These are phyloP conservation scores for Ormyrus nitidulus DNA, from an alignment of 2,888 invertebrate genomes.

Conservation along the genomic window DNA sequence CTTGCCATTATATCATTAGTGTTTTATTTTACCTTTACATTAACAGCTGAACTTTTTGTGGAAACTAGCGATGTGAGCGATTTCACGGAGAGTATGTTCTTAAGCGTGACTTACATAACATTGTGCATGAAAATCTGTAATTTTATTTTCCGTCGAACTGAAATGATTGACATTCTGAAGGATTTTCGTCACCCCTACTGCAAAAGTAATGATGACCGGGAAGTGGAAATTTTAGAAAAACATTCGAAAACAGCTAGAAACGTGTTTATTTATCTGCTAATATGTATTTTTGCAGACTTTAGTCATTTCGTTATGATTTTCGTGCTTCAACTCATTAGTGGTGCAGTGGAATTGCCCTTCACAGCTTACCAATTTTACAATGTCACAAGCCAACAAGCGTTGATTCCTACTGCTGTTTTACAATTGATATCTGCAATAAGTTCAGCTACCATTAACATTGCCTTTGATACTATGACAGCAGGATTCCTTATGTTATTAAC, in stretches of 20 bases:
- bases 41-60: background rate
- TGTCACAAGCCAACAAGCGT: background rate
- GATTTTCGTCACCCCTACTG: background rate
- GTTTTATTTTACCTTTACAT: slow-evolving; percentile 2
- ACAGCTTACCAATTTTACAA: slow-evolving; percentile 42
- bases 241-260: background rate
- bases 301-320: background rate
- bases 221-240: slow-evolving; percentile 5
- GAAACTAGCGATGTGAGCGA: slow-evolving; percentile 13
- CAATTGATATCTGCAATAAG: background rate
- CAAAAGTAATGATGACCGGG: background rate
- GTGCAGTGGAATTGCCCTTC: slow-evolving; percentile 7
- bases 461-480: slow-evolving; percentile 35
- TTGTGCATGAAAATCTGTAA: slow-evolving; percentile 29
- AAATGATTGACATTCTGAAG: slow-evolving; percentile 19
- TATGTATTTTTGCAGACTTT: slow-evolving; percentile 9
- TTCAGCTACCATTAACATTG: slow-evolving; percentile 16
- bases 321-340: background rate
- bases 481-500: slow-evolving; percentile 35
- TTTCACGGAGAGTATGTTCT: slow-evolving; percentile 20
- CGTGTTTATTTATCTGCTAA: slow-evolving; percentile 17
- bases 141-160: slow-evolving; percentile 1
- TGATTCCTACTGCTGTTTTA: background rate
- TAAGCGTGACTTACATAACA: slow-evolving; percentile 11
- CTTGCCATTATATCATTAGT: background rate